A percentile compares a stretch with the other conserved stretches of the same genome.
Evolutionary conservation across 2,113 vertebrate species (phyloP).

Genomic region (Sminthopsis crassicaudata): DNA sequence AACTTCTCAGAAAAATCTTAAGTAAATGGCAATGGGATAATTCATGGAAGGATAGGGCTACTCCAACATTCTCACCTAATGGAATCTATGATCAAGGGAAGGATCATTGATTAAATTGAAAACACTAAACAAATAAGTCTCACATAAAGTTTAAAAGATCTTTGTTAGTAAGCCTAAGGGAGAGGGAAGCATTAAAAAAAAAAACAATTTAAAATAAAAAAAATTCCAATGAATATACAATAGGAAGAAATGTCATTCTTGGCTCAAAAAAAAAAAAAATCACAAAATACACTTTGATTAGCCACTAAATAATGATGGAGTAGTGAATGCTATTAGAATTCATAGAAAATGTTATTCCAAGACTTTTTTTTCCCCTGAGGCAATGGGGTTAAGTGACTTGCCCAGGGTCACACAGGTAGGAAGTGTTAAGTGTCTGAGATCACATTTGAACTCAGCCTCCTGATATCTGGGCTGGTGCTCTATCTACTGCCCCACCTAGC

Average conservation of each 20-base stretch:
- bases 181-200: neutral
- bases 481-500: too few relatives aligned
- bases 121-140: neutral
- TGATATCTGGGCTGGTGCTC: too few relatives aligned
- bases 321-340: constrained; percentile 44
- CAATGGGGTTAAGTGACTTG: too few relatives aligned
- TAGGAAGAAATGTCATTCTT: constrained; percentile 14
- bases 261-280: constrained; percentile 32
- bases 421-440: too few relatives aligned
- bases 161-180: constrained; percentile 4
- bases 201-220: neutral
- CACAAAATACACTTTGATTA: constrained; percentile 52
- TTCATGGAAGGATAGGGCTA: neutral
- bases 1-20: neutral
- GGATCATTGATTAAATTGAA: neutral
- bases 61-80: neutral
- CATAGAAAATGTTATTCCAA: constrained; percentile 6
- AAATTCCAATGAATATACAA: constrained; percentile 21
- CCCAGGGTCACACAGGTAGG: too few relatives aligned
- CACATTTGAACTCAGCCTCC: too few relatives aligned
- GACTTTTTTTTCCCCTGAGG: neutral
- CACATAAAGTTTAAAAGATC: neutral
- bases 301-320: constrained; percentile 22
- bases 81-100: neutral
- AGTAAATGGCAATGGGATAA: neutral